These are phyloP conservation scores for Callinectes sapidus DNA, from an alignment of 2,888 invertebrate species.

Conservation along the genomic window DNA sequence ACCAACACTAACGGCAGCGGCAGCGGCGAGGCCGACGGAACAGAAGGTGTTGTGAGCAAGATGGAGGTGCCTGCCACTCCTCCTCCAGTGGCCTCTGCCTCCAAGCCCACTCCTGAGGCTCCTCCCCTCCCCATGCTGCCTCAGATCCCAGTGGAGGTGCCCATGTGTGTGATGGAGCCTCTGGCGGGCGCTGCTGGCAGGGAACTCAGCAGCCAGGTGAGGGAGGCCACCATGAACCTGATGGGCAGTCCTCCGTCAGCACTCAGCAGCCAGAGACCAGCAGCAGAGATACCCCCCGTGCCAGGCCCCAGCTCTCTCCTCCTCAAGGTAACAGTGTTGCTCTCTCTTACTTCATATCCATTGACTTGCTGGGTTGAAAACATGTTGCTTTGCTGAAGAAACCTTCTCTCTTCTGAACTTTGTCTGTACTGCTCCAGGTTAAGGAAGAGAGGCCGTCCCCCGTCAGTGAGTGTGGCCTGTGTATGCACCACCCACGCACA, in stretches of 20 bases:
- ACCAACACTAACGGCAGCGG: not conserved
- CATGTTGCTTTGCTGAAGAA: not conserved
- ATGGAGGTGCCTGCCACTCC: constrained; percentile 28
- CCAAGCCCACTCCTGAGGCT: constrained; percentile 12
- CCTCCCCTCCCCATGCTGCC: constrained; percentile 50
- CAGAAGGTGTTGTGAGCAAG: constrained; percentile 14
- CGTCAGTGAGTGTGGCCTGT: constrained; percentile 69
- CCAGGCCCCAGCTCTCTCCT: constrained; percentile 56
- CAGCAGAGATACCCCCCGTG: constrained; percentile 33
- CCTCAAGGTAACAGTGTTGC: constrained; percentile 47
- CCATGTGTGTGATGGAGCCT: constrained; percentile 62
- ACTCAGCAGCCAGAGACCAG: constrained; percentile 41
- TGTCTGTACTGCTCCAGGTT: constrained; percentile 52
- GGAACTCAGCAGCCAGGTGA: constrained; percentile 42
- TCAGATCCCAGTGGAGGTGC: constrained; percentile 56
- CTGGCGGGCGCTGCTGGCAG: constrained; percentile 11
- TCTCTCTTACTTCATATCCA: not conserved
- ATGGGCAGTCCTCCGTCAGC: constrained; percentile 27
- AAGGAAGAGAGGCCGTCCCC: constrained; percentile 72
- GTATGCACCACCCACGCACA: constrained; percentile 69
- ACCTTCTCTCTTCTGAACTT: not conserved
- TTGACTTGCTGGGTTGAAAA: not conserved
- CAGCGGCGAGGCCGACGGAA: not conserved
- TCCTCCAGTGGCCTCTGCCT: not conserved
- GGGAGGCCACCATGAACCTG: constrained; percentile 50